Percentiles rank a stretch among this genome's conserved stretches.
phyloP scores from a whole-genome alignment of 2,888 invertebrate genomes.

The Acleris emargana region DNA sequence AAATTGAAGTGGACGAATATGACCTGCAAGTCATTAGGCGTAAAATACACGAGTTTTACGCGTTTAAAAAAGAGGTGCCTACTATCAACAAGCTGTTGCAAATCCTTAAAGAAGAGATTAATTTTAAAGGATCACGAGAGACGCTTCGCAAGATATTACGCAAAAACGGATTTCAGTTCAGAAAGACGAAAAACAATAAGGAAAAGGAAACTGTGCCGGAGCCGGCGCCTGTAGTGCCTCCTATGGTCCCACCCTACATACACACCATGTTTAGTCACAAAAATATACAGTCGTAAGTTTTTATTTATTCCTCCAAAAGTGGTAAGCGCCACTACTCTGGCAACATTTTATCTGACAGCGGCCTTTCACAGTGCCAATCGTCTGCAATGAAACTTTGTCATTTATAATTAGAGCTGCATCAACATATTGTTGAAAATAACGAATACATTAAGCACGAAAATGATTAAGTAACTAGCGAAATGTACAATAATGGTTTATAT shows the following conservation, averaged over 20 bases:
- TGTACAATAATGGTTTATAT: not conserved
- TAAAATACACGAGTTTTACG: constrained; percentile 78
- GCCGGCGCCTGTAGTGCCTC: constrained; percentile 61
- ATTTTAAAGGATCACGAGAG: constrained; percentile 76
- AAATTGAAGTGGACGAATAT: constrained; percentile 76
- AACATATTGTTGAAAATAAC: constrained; percentile 25
- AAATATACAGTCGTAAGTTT: constrained; percentile 64
- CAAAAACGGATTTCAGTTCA: constrained; percentile 77
- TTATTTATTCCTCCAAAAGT: constrained; percentile 9
- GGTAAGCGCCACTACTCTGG: constrained; percentile 23
- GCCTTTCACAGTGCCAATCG: constrained; percentile 20
- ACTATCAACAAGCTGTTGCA: constrained; percentile 75
- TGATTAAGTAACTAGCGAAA: constrained; percentile 2
- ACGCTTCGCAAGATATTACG: constrained; percentile 73
- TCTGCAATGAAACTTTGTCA: constrained; percentile 25
- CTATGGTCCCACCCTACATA: constrained; percentile 73
- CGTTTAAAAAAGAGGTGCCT: constrained; percentile 77
- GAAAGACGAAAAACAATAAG: constrained; percentile 75
- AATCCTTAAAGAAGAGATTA: constrained; percentile 74
- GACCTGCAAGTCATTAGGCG: constrained; percentile 74
- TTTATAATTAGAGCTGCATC: constrained; percentile 25
- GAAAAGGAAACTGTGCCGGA: constrained; percentile 68
- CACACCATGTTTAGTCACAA: constrained; percentile 77
- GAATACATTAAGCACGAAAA: constrained; percentile 12
- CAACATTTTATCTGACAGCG: constrained; percentile 32